Evolutionary conservation across 2,888 invertebrate species (phyloP), one percentile per base, ranked within the genome.

Genomic region (Lordiphosa fenestrarum): DNA sequence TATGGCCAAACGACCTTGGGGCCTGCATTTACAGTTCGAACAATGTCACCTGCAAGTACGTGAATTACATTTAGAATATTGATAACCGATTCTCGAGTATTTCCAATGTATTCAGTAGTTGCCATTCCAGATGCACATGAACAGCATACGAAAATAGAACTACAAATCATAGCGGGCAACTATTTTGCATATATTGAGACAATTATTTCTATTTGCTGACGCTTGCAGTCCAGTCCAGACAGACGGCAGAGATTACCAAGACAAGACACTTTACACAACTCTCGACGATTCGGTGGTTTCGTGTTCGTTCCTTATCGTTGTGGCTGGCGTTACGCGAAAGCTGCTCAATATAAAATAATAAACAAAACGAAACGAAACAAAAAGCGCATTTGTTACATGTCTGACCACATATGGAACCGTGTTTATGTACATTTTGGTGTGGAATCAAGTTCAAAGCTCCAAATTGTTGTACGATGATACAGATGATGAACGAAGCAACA

Each of bases 21-120:
- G 50, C 37, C 62, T 59, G 50, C 49, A 60, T 69, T 71, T 61
- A 59, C 65, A 57, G 77, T 67, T 70, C 9, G 7, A 40, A 35
- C 75, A 74, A 73, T 64, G 73, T 62, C 74, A 48, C 39, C 30
- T 25, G 66, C 55, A 54, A 41, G 58, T 66, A 82, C 75, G 83
- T 82, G 83, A 74, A 54, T 54, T 63, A 57, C 52, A 59, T 65
- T 40, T 19, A n/a, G 23, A 54, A 50, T 48, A 30, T 10, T 10
- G 30, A 30, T 30, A 30, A 10, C 30, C 30, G 30, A 30, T 30
- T 30, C 30, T 30, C 9, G 30, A 30, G 30, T 30, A 21, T 23
- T 30, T 33, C 37, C 30, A 50, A 38, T 53, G 35, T 38, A 40
- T 42, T 2, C 15, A 41, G 37, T 37, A 53, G 19, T 13, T 12